Base-by-base conservation (phyloP, 2,113 vertebrate genomes). In the Cepphus grylle region DNA sequence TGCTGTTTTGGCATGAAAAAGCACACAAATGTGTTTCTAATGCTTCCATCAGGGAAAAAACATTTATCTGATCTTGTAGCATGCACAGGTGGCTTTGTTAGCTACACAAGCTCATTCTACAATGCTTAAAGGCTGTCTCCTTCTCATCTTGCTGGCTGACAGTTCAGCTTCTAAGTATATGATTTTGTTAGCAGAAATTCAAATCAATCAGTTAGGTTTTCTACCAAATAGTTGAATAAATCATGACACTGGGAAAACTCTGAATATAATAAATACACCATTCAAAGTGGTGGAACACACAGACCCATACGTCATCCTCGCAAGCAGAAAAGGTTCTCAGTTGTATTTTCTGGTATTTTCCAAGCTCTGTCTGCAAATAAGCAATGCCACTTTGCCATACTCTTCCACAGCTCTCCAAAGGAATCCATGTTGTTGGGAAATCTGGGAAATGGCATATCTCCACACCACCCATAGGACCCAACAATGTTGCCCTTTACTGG, bases 171-270 rank as follows among this genome's bases (percentile, higher is more conserved):
- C 83, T 19, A 81, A 66, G 55, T 23, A 30, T 18, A 29, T 78
- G 42, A 78, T 78, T 74, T 84, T 78, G 42, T 55, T 15, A 89
- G 42, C 59, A 84, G 65, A 81, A 91, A 52, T 91, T 63, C n/a
- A 81, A 4, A 84, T 62, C 5, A 9, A 80, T 83, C 36, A 10
- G 25, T 47, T 76, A 34, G 42, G 9, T 62, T 86, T 86, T 58
- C 55, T 71, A 89, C 23, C 50, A 38, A 96, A 47, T 3, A 65
- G 23, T 42, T 78, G 70, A 86, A 88, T 53, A 84, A 80, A 53
- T 74, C 13, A 22, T 16, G 20, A 81, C 36, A 55, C 13, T 0
- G 0, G 65, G 34, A 85, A 84, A 91, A 71, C 38, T 34, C 9
- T 1, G 61, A 42, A 78, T 70, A 40, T 49, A 88, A 83, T 47